phyloP scores from a whole-genome alignment of 2,888 invertebrate species.

The Parnassius mnemosyne region DNA sequence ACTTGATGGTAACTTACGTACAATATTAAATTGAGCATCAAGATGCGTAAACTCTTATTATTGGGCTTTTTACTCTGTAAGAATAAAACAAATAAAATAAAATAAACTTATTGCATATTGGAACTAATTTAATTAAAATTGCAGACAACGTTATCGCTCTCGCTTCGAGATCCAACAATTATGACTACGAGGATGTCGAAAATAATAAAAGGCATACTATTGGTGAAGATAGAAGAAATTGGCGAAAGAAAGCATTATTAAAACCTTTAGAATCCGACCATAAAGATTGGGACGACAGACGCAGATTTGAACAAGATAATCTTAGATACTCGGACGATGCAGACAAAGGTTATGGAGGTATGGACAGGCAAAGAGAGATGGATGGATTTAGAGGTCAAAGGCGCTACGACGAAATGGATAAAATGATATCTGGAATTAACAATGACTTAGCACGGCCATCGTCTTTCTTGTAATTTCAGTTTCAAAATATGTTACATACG shows the following conservation, averaged over 20 bases:
- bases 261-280: conserved; percentile 51
- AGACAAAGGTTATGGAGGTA: conserved; percentile 42
- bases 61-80: conserved; percentile 68
- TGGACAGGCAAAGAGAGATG: conserved; percentile 46
- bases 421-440: conserved; percentile 44
- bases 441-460: conserved; percentile 50
- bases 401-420: conserved; percentile 53
- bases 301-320: conserved; percentile 52
- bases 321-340: conserved; percentile 52
- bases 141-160: conserved; percentile 61
- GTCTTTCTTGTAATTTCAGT: conserved; percentile 32
- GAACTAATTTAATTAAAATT: conserved; percentile 34
- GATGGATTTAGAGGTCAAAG: conserved; percentile 48
- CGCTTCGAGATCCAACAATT: conserved; percentile 49
- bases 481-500: not conserved
- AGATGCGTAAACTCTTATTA: conserved; percentile 64
- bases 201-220: conserved; percentile 54
- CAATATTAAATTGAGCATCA: conserved; percentile 30
- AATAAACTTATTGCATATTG: not conserved
- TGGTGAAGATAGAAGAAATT: conserved; percentile 61
- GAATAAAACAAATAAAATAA: conserved; percentile 32
- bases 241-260: conserved; percentile 60
- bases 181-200: conserved; percentile 64
- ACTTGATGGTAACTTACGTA: conserved; percentile 38
- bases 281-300: conserved; percentile 53